Percentiles rank a stretch among this genome's conserved stretches.
These are phyloP conservation scores for Cyrtonyx montezumae DNA, from an alignment of 2,113 vertebrate species.

Conservation along the genomic window DNA sequence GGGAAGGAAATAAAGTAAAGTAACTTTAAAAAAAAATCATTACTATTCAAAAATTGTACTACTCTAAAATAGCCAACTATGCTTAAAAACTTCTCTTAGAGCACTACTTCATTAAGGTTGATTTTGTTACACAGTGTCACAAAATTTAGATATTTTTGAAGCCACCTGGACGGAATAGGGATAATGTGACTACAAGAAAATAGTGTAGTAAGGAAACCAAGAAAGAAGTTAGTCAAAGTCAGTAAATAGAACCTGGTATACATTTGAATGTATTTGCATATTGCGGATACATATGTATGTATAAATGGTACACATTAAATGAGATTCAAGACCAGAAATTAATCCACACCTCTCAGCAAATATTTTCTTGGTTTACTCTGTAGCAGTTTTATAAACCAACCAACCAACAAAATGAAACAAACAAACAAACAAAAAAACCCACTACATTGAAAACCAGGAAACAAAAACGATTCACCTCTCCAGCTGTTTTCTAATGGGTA, in stretches of 20 bases:
- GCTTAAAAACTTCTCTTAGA: background rate
- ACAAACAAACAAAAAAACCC: background rate
- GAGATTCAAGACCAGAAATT: background rate
- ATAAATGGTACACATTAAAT: background rate
- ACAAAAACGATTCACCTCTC: background rate
- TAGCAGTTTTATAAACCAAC: background rate
- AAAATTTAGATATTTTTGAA: background rate
- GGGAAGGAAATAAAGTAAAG: background rate
- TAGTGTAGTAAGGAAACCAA: background rate
- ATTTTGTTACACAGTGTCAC: background rate
- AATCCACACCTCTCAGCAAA: background rate
- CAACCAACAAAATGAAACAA: background rate
- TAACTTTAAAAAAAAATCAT: background rate
- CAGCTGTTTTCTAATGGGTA: background rate
- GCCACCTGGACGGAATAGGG: background rate
- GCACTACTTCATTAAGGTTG: background rate
- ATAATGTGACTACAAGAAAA: background rate
- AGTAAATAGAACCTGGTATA: background rate
- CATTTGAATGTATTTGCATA: background rate
- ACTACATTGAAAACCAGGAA: background rate
- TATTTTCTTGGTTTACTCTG: background rate
- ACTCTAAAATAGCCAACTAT: background rate
- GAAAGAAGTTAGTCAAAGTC: background rate
- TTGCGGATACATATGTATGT: background rate
- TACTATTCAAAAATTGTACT: background rate